These are phyloP conservation scores for Rallus crepitans DNA, from an alignment of 2,797 vertebrate species.

Conservation along the genomic window DNA sequence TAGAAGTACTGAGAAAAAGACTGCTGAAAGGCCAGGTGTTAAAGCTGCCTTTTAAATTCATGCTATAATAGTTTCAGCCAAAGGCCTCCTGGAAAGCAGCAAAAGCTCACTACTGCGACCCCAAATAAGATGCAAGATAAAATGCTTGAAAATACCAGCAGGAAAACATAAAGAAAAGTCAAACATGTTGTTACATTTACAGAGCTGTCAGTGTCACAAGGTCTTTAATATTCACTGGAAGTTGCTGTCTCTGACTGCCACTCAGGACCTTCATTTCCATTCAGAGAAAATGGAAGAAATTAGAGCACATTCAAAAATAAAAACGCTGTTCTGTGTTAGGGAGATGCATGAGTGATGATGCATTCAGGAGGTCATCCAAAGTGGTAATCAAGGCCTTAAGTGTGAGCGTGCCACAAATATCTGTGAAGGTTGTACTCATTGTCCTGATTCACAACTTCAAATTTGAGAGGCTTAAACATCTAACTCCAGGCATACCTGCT, in stretches of 20 bases:
- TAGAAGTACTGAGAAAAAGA: not conserved
- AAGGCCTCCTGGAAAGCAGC: not conserved
- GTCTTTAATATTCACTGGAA: not conserved
- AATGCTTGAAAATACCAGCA: not conserved
- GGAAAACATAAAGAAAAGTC: not conserved
- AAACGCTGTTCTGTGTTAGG: not conserved
- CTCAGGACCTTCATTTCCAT: not conserved
- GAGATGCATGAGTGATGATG: fast-evolving
- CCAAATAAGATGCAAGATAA: not conserved
- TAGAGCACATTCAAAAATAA: not conserved
- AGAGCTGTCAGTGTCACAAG: not conserved
- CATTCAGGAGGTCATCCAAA: not conserved
- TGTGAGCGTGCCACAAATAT: not conserved
- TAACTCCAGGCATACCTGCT: not conserved
- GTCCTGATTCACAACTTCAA: not conserved
- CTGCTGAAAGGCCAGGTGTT: not conserved
- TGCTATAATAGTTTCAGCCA: not conserved
- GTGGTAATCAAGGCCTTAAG: not conserved
- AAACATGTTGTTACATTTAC: not conserved
- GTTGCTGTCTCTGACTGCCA: not conserved
- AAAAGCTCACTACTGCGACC: not conserved
- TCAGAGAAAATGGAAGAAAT: not conserved
- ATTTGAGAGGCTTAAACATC: not conserved
- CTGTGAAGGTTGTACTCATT: not conserved
- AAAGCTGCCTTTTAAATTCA: not conserved